Evolutionary conservation across 2,888 invertebrate genomes (phyloP).

Genomic region (Ichneumoninae sp.): DNA sequence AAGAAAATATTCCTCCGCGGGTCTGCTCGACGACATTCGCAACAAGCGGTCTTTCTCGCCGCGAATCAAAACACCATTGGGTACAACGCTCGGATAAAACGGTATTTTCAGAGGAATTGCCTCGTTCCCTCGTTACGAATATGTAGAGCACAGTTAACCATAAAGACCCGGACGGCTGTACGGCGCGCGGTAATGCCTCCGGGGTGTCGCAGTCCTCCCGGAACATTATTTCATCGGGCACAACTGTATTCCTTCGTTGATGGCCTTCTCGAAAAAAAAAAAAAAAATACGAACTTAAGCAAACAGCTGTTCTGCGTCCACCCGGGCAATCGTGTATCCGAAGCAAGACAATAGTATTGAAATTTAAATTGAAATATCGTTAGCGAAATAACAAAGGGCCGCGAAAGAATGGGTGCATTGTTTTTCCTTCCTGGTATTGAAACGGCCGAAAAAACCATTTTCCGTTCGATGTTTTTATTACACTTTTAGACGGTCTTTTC

Average conservation of each 20-base stretch:
- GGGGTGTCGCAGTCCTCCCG: not conserved
- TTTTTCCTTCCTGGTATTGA: too few species aligned
- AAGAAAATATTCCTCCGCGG: slow-evolving; percentile 74
- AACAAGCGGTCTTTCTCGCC: slow-evolving; percentile 52
- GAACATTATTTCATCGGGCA: slow-evolving; percentile 18
- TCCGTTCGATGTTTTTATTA: too few species aligned
- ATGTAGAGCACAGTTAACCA: slow-evolving; percentile 19
- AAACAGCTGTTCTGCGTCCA: not conserved
- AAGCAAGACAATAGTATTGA: not conserved
- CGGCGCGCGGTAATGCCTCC: not conserved
- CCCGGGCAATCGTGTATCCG: not conserved
- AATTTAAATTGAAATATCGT: too few species aligned
- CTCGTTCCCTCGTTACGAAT: slow-evolving; percentile 43
- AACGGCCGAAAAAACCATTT: too few species aligned
- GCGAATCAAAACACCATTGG: slow-evolving; percentile 55
- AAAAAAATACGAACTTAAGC: not conserved
- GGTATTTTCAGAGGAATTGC: slow-evolving; percentile 68
- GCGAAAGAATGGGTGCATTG: too few species aligned
- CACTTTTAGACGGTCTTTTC: too few species aligned
- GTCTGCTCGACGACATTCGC: slow-evolving; percentile 40
- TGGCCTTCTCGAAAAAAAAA: not conserved
- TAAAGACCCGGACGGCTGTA: not conserved
- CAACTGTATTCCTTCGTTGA: slow-evolving; percentile 8
- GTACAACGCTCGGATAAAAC: slow-evolving; percentile 45
- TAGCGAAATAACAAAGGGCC: too few species aligned